Conservation (phyloP, 2,888 invertebrate species). For the Cheiracanthium punctorium region DNA sequence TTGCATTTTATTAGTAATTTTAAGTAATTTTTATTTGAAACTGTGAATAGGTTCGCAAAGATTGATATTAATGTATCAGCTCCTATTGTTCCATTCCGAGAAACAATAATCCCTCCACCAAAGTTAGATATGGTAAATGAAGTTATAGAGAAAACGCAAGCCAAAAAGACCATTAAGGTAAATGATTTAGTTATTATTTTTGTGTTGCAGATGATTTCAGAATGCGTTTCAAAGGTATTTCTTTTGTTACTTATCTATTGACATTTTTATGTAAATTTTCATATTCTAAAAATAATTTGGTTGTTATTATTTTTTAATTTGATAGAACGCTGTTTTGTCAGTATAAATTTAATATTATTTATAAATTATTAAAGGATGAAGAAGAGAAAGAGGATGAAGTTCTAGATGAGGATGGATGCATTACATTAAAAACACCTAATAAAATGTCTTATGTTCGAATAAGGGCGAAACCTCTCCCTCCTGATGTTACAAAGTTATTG, state of each 20-base stretch:
- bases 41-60: slow-evolving; percentile 87
- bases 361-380: not conserved
- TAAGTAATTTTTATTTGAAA: not conserved
- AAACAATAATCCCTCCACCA: slow-evolving; percentile 90
- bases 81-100: slow-evolving; percentile 96
- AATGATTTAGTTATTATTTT: too few species aligned
- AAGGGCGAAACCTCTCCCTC: slow-evolving; percentile 86
- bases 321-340: too few species aligned
- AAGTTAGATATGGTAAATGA: slow-evolving; percentile 90
- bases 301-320: too few species aligned
- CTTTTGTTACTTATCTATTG: too few species aligned
- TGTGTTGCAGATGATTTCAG: too few species aligned
- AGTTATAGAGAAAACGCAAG: slow-evolving; percentile 82
- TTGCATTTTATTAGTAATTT: too few species aligned
- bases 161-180: slow-evolving; percentile 72
- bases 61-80: slow-evolving; percentile 92
- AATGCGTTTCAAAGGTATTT: too few species aligned
- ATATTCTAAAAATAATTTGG: too few species aligned
- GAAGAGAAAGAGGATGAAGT: not conserved
- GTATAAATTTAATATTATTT: too few species aligned
- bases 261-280: too few species aligned
- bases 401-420: slow-evolving; percentile 27
- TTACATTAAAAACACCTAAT: slow-evolving; percentile 82
- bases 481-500: slow-evolving; percentile 82
- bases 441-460: slow-evolving; percentile 84